Percentiles rank a stretch among this genome's conserved stretches.
Evolutionary conservation across 2,888 invertebrate species (phyloP).

Genomic region (Chaitophorus viminalis): DNA sequence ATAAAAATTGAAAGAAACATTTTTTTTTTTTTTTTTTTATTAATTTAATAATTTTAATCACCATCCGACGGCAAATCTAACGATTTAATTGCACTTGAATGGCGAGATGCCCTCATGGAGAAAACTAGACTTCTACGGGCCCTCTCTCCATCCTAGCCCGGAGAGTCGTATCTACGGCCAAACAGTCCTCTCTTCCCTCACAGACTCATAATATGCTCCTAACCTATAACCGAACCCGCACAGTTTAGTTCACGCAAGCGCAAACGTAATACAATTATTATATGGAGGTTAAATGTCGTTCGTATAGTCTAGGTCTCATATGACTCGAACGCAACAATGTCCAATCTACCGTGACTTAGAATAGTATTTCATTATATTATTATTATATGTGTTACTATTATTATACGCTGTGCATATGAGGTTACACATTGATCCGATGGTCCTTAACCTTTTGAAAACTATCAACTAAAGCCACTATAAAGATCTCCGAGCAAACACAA

Average conservation of each 20-base stretch:
- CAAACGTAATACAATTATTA: not conserved
- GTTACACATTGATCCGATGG: too few relatives aligned
- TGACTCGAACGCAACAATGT: too few relatives aligned
- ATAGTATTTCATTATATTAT: too few relatives aligned
- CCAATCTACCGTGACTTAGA: too few relatives aligned
- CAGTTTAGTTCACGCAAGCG: too few relatives aligned
- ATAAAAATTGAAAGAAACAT: not conserved
- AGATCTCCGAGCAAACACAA: too few relatives aligned
- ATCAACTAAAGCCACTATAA: too few relatives aligned
- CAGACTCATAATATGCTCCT: not conserved
- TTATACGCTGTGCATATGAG: too few relatives aligned
- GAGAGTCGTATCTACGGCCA: not conserved
- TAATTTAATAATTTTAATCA: not conserved
- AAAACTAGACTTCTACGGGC: not conserved
- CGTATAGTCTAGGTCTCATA: not conserved
- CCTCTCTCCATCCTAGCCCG: not conserved
- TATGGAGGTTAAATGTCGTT: slow-evolving; percentile 15
- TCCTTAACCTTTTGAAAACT: too few relatives aligned
- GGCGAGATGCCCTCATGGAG: slow-evolving; percentile 25
- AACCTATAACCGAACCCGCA: too few relatives aligned
- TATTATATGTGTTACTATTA: too few relatives aligned
- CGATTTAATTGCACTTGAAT: slow-evolving; percentile 32
- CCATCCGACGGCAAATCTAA: not conserved
- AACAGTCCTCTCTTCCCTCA: not conserved
- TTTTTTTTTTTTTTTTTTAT: not conserved